Evolutionary conservation across 1,140 invertebrate genomes (phyloP).

Genomic region (Rhagoletis zephyria): DNA sequence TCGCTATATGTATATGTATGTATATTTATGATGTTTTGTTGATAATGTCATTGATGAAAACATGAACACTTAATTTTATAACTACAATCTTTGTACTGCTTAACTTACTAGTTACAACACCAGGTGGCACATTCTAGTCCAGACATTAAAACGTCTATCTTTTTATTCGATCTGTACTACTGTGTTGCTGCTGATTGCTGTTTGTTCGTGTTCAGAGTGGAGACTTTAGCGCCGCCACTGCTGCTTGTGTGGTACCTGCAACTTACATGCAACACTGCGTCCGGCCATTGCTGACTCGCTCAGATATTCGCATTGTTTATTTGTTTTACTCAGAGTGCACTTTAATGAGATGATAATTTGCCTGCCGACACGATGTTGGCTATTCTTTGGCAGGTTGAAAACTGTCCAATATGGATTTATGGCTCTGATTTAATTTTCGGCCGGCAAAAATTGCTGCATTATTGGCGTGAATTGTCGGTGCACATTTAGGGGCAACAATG

Average conservation of each 20-base stretch:
- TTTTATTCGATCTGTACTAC: not conserved
- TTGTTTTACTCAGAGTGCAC: not conserved
- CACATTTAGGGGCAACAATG: not conserved
- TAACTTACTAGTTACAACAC: not conserved
- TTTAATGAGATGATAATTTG: constrained; percentile 47
- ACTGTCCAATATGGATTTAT: constrained; percentile 24
- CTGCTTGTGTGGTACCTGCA: constrained; percentile 9
- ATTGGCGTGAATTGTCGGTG: not conserved
- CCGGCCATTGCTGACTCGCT: not conserved
- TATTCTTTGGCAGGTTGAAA: constrained; percentile 16
- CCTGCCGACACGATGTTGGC: not conserved
- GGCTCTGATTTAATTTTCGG: constrained; percentile 37
- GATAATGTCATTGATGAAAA: too few relatives aligned
- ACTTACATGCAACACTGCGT: not conserved
- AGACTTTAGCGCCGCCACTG: not conserved
- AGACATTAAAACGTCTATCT: not conserved
- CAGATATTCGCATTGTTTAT: not conserved
- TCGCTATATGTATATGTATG: too few relatives aligned
- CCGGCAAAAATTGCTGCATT: constrained; percentile 11
- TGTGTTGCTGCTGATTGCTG: too few relatives aligned
- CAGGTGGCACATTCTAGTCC: too few relatives aligned
- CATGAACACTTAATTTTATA: too few relatives aligned
- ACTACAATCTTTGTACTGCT: too few relatives aligned
- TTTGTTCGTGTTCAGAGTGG: not conserved
- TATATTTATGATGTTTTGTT: too few relatives aligned